Evolutionary conservation across 1,140 invertebrate genomes (phyloP).

Genomic region (Drosophila murphyi): DNA sequence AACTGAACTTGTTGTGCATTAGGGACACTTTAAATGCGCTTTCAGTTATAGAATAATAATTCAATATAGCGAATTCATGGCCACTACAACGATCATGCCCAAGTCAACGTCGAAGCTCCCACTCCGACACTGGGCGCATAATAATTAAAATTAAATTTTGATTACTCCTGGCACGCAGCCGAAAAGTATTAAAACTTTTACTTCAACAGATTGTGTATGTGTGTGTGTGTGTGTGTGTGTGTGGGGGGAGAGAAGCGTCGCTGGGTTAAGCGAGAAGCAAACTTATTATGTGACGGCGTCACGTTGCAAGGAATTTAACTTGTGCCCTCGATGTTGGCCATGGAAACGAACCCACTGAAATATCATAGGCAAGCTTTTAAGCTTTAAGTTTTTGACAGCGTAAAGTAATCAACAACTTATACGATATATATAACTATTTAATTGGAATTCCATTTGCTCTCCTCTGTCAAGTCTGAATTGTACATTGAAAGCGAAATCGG

Average conservation of each 20-base stretch:
- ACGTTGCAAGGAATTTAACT: background rate
- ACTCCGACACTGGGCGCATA: constrained; percentile 3
- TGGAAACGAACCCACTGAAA: background rate
- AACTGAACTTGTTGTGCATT: too few relatives aligned
- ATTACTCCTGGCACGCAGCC: constrained; percentile 28
- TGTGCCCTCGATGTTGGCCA: constrained; percentile 1
- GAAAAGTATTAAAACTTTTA: constrained; percentile 35
- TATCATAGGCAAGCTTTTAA: background rate
- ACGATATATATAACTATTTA: background rate
- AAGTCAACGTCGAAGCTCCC: background rate
- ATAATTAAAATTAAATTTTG: constrained; percentile 34
- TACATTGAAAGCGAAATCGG: too few relatives aligned
- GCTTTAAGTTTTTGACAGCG: background rate
- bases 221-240: background rate
- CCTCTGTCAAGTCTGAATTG: too few relatives aligned
- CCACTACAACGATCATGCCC: too few relatives aligned
- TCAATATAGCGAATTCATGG: too few relatives aligned
- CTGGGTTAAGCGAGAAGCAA: background rate
- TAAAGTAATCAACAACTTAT: background rate
- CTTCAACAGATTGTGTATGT: constrained; percentile 1
- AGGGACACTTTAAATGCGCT: too few relatives aligned
- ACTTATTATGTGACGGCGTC: constrained; percentile 12
- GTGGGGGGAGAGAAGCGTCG: background rate
- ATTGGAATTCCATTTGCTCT: too few relatives aligned
- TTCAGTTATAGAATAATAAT: too few relatives aligned